A percentile compares a stretch with the other conserved stretches of the same genome.
phyloP scores from a whole-genome alignment of 1,140 invertebrate species.

The Polypedilum pembai region DNA sequence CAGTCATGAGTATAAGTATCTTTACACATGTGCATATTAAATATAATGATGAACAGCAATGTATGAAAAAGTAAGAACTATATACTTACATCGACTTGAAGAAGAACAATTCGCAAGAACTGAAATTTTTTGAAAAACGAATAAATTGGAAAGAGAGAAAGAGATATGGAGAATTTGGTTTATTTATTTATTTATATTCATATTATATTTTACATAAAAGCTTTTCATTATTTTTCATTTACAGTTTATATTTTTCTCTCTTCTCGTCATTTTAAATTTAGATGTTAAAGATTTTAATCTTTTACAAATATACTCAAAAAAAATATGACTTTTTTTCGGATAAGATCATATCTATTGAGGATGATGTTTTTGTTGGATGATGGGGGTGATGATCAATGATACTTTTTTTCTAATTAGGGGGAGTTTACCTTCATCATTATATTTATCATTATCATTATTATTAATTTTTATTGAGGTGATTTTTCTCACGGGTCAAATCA shows the following conservation, averaged over 20 bases:
- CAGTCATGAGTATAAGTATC: too few relatives aligned
- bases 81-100: too few relatives aligned
- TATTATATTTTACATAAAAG: conserved; percentile 27
- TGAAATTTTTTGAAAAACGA: too few relatives aligned
- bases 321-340: neutral
- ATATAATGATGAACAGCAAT: too few relatives aligned
- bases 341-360: neutral
- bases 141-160: neutral
- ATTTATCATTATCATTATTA: neutral
- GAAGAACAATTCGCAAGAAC: too few relatives aligned
- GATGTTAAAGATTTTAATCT: neutral
- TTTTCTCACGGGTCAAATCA: neutral
- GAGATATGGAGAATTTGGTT: neutral
- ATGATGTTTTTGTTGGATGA: neutral
- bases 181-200: conserved; percentile 28
- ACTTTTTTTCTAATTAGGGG: too few relatives aligned
- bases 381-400: neutral
- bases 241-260: neutral
- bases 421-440: too few relatives aligned
- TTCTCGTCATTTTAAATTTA: conserved; percentile 12
- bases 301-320: conserved; percentile 19
- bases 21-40: too few relatives aligned
- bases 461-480: conserved; percentile 12
- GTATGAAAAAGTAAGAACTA: too few relatives aligned
- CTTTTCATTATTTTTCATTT: conserved; percentile 23